phyloP scores from a whole-genome alignment of 2,888 invertebrate genomes.

The Nephrotoma appendiculata region DNA sequence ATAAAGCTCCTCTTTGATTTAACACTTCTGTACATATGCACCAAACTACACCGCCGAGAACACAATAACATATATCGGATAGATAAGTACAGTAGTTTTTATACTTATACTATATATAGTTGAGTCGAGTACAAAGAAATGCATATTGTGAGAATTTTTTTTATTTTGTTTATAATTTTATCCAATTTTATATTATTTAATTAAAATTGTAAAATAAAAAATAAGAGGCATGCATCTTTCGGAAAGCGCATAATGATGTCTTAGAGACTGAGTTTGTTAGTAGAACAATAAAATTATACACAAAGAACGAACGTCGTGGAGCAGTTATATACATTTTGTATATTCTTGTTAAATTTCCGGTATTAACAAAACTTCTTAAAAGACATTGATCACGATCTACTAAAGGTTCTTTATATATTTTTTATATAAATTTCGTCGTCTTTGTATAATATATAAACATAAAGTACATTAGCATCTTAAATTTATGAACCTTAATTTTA shows the following conservation, averaged over 20 bases:
- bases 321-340: neutral
- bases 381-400: neutral
- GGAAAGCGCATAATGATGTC: neutral
- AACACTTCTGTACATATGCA: neutral
- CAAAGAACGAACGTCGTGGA: neutral
- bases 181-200: neutral
- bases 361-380: neutral
- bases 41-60: neutral
- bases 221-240: neutral
- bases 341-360: neutral
- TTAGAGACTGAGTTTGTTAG: neutral
- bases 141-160: neutral
- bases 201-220: neutral
- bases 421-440: no score
- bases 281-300: neutral
- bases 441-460: no score
- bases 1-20: neutral
- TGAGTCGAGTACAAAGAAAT: neutral
- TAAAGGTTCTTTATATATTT: neutral
- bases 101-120: neutral
- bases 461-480: no score
- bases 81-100: neutral
- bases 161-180: neutral
- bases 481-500: no score
- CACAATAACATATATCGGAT: neutral